Conservation (phyloP, 1,140 invertebrate genomes). For the Habropoda laboriosa region DNA sequence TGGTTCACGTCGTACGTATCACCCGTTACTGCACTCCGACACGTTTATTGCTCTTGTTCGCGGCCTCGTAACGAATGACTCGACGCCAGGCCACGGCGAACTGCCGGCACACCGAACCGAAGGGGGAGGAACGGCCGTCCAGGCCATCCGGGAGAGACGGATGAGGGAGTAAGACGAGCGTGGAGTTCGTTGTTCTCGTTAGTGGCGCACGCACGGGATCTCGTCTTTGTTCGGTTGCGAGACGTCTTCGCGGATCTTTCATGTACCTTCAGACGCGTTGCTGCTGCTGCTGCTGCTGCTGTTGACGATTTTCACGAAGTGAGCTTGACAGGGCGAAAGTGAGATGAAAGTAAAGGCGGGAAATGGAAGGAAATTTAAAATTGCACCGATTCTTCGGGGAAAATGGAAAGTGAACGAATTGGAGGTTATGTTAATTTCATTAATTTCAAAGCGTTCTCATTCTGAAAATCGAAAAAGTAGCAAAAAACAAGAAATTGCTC, state of each 20-base stretch:
- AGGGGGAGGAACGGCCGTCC: constrained; percentile 36
- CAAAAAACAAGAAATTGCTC: no score
- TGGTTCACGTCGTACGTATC: constrained; percentile 69
- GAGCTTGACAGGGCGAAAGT: no score
- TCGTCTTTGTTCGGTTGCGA: constrained; percentile 14
- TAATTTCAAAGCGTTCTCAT: no score
- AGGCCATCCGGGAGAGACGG: constrained; percentile 37
- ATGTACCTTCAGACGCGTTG: not conserved
- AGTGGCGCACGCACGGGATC: constrained; percentile 46
- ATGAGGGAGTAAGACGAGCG: constrained; percentile 50
- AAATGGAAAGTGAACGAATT: no score
- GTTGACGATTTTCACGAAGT: no score
- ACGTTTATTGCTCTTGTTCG: constrained; percentile 81
- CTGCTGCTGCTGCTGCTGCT: not conserved
- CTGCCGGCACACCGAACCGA: not conserved
- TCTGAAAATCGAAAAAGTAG: no score
- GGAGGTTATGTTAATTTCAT: no score
- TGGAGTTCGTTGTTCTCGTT: constrained; percentile 62
- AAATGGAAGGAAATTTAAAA: no score
- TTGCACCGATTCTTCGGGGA: no score
- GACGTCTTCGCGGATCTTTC: constrained; percentile 8
- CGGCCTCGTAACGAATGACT: constrained; percentile 80
- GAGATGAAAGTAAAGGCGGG: no score
- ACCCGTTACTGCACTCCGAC: constrained; percentile 75
- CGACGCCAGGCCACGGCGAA: constrained; percentile 55